These are phyloP conservation scores for Eriosoma lanigerum DNA, from an alignment of 1,140 invertebrate genomes.

Conservation along the genomic window DNA sequence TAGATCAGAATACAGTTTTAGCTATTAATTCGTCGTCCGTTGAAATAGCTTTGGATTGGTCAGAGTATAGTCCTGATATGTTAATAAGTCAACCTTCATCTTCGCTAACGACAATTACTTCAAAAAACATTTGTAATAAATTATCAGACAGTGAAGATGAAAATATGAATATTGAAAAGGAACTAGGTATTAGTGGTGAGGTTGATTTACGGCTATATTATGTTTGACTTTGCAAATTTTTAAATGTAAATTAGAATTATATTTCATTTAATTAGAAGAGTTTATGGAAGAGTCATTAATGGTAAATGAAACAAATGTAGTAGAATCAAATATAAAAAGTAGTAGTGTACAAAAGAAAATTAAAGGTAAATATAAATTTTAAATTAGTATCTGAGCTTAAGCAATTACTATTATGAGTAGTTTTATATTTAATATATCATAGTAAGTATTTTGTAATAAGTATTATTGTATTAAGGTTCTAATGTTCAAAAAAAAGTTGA, in stretches of 20 bases:
- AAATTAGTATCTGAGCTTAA: no score
- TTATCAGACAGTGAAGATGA: not conserved
- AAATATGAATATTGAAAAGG: not conserved
- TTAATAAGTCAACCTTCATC: not conserved
- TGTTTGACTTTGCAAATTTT: no score
- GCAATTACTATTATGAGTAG: no score
- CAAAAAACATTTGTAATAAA: not conserved
- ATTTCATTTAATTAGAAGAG: not conserved
- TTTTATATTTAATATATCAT: no score
- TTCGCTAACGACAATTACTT: no score
- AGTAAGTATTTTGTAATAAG: no score
- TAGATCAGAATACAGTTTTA: no score
- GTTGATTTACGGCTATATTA: not conserved
- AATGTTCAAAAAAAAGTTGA: no score
- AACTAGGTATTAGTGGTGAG: not conserved
- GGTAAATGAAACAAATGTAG: not conserved
- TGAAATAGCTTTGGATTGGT: constrained; percentile 8
- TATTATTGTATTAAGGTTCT: no score
- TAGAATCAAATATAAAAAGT: no score
- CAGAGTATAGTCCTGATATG: not conserved
- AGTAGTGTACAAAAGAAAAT: no score
- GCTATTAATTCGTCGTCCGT: not conserved
- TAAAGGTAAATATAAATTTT: no score
- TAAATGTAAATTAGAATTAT: not conserved
- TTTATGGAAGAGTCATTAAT: not conserved